Base-by-base conservation (phyloP, 2,888 invertebrate species). In the Clepsis dumicolana region DNA sequence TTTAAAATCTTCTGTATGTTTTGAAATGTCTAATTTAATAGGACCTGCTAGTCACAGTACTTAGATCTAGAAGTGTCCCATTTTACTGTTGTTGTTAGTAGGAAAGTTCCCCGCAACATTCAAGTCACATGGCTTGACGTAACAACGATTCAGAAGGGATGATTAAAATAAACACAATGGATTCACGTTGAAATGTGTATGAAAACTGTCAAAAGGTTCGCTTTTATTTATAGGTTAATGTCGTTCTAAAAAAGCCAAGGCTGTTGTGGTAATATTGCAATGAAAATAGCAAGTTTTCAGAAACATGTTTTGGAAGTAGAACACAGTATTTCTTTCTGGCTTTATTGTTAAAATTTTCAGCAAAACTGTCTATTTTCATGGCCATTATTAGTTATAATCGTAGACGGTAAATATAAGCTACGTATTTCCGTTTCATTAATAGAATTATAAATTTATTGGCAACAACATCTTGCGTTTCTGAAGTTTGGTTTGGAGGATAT, bases 41-140 rank as follows among this genome's bases (percentile, higher is more conserved):
- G n/a, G n/a, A n/a, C 7, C 29, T 29, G 3, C 29, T 7, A 29
- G 29, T 29, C 8, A 1, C 35, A 10, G 35, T 35, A n/a, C 14
- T 1, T 16, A 21, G 21, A 48, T 48, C 48, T 48, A 8, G 21
- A 48, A 21, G 10, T 12, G 12, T 10, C 35, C 35, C 8, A 35
- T 5, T 4, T 1, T 21, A 48, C 35, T n/a, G n/a, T 14, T 38
- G n/a, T 14, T 38, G n/a, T 5, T 21, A 35, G 12, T 32, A 54
- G 54, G 54, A 54, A 54, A 54, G 16, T 32, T 54, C 16, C 54
- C 18, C 5, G 29, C 32, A 32, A 54, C 14, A 54, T 54, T 54
- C 21, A 54, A 32, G 54, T 54, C 54, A 32, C 32, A 54, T 4
- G 12, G 32, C 18, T 12, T 21, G 44, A 44, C 44, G 44, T 44